Percentiles rank a stretch among this genome's conserved stretches.
Conservation (phyloP, 2,888 invertebrate species). For the Caradrina clavipalpis region DNA sequence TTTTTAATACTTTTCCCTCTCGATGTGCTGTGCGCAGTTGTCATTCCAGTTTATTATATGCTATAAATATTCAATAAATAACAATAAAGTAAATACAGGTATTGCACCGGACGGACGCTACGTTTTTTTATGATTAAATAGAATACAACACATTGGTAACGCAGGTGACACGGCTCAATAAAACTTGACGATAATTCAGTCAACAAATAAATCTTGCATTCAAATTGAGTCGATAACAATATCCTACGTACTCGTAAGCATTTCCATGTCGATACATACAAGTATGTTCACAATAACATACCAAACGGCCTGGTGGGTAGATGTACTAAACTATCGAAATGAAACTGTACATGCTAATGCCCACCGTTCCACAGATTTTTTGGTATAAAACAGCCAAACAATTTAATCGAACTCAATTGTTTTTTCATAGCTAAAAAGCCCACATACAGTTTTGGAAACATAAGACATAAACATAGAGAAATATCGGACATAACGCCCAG, state of each 20-base stretch:
- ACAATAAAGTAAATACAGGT: constrained; percentile 59
- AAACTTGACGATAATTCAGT: constrained; percentile 48
- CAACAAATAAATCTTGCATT: constrained; percentile 56
- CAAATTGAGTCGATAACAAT: constrained; percentile 45
- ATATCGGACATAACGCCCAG: constrained; percentile 72
- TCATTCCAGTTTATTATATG: constrained; percentile 77
- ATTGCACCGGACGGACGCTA: constrained; percentile 50
- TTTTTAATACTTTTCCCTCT: constrained; percentile 73
- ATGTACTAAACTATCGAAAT: constrained; percentile 12
- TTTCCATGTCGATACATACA: constrained; percentile 31
- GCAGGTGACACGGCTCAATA: constrained; percentile 33
- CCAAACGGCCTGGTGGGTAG: constrained; percentile 29
- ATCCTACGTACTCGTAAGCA: constrained; percentile 12
- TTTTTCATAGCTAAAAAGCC: constrained; percentile 64
- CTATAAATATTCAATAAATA: constrained; percentile 81
- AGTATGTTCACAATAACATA: constrained; percentile 5
- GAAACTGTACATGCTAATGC: constrained; percentile 26
- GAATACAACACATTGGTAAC: constrained; percentile 50
- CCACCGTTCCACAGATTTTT: constrained; percentile 28
- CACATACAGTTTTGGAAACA: constrained; percentile 71
- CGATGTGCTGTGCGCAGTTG: constrained; percentile 70
- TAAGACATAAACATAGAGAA: constrained; percentile 75
- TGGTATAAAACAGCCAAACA: constrained; percentile 45
- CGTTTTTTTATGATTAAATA: constrained; percentile 57
- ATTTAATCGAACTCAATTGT: constrained; percentile 61